phyloP scores from a whole-genome alignment of 2,113 vertebrate genomes.

The Pterocles orientalis region DNA sequence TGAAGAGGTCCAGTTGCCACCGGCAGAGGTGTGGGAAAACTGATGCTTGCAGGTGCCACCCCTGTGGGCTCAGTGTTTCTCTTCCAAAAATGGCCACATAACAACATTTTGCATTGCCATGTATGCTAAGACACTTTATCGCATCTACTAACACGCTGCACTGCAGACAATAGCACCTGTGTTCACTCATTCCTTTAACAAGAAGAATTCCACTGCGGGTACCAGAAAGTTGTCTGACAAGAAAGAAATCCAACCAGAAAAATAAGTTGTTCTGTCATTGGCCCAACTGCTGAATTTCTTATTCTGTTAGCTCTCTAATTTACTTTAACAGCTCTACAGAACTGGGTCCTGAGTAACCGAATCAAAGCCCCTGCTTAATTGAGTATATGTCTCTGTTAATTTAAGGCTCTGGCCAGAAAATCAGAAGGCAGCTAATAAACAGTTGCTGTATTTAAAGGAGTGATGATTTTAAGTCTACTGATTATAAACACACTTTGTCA shows the following conservation, averaged over 20 bases:
- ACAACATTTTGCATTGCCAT: not conserved
- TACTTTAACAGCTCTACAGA: conserved; percentile 1
- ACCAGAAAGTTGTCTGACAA: conserved; percentile 13
- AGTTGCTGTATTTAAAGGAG: conserved; percentile 58
- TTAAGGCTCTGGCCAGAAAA: conserved; percentile 49
- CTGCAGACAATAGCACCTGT: not conserved
- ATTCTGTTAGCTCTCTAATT: conserved; percentile 43
- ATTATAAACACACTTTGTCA: conserved; percentile 34
- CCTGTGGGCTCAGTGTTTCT: not conserved
- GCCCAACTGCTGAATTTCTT: not conserved
- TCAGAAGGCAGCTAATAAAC: conserved; percentile 61
- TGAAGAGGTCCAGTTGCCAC: not conserved
- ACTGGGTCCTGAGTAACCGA: conserved; percentile 22
- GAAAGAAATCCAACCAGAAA: conserved; percentile 9
- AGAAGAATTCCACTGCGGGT: not conserved
- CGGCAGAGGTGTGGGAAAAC: not conserved
- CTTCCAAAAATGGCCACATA: not conserved
- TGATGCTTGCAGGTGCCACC: not conserved
- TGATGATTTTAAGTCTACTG: conserved; percentile 29
- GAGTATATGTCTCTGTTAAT: conserved; percentile 50
- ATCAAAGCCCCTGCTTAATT: conserved; percentile 55
- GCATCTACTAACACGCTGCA: not conserved
- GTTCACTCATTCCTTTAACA: not conserved
- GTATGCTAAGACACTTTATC: not conserved
- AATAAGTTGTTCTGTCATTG: conserved; percentile 3